A percentile compares a stretch with the other conserved stretches of the same genome.
Conservation (phyloP, 2,888 invertebrate genomes). For the Sarcophaga variegata region DNA sequence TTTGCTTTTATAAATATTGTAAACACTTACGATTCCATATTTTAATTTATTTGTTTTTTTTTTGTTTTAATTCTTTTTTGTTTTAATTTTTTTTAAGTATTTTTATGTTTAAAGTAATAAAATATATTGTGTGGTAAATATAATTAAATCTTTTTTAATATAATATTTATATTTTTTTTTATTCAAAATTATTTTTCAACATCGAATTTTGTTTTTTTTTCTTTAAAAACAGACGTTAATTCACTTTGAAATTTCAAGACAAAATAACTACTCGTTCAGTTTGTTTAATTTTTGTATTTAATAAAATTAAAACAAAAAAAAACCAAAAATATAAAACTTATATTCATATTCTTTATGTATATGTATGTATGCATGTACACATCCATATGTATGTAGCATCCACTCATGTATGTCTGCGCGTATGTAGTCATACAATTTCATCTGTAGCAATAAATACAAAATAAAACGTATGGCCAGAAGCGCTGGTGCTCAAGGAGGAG, state of each 20-base stretch:
- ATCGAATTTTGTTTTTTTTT: neutral
- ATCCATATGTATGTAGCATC: neutral
- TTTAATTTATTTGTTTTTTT: slow-evolving; percentile 1
- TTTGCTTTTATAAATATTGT: slow-evolving; percentile 1
- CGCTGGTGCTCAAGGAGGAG: neutral
- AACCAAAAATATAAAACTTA: slow-evolving; percentile 14
- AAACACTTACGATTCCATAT: slow-evolving; percentile 67
- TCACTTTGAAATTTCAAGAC: slow-evolving; percentile 66
- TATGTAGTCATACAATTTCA: neutral
- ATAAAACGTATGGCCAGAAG: slow-evolving; percentile 24
- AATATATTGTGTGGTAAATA: neutral
- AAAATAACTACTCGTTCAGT: slow-evolving; percentile 59
- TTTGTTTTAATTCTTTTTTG: slow-evolving; percentile 11
- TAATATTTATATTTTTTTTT: neutral
- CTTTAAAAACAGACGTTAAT: slow-evolving; percentile 54
- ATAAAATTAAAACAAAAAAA: slow-evolving; percentile 26
- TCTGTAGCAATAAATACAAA: slow-evolving; percentile 10
- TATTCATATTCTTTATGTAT: slow-evolving; percentile 36
- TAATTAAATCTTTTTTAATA: neutral
- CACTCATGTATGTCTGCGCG: neutral
- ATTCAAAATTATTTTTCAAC: neutral
- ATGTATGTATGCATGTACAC: neutral
- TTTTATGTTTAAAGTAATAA: neutral
- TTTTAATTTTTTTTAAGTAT: slow-evolving; percentile 10
- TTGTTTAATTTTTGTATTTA: slow-evolving; percentile 54